These are phyloP conservation scores for Brachypteracias leptosomus DNA, from an alignment of 2,113 vertebrate species.

Conservation along the genomic window DNA sequence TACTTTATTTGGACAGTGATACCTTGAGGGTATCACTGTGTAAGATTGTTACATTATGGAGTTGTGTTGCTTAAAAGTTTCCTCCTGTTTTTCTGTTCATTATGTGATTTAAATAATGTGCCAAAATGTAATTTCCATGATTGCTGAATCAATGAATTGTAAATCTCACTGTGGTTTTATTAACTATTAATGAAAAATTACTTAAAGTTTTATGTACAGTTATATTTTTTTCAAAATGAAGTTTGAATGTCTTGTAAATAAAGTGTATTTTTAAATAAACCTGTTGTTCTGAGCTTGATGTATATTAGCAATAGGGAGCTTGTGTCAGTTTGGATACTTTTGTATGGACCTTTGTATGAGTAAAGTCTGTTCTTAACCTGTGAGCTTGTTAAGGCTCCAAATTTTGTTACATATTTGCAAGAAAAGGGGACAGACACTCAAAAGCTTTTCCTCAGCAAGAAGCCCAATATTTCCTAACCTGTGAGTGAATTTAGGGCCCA, in stretches of 20 bases:
- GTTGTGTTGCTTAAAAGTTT: conserved; percentile 66
- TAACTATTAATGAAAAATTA: neutral
- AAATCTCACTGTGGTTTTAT: conserved; percentile 8
- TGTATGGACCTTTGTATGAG: neutral
- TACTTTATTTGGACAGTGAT: neutral
- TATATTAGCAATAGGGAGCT: neutral
- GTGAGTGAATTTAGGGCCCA: neutral
- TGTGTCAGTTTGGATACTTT: neutral
- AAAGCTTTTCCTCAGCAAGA: neutral
- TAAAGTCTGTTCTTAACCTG: neutral
- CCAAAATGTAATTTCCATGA: conserved; percentile 7
- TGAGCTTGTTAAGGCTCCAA: neutral
- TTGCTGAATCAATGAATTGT: neutral
- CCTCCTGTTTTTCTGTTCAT: neutral
- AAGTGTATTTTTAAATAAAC: conserved; percentile 49
- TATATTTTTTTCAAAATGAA: conserved; percentile 32
- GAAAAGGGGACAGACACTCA: neutral
- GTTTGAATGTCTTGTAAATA: conserved; percentile 64
- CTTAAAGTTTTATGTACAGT: neutral
- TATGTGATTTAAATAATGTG: neutral
- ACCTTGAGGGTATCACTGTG: neutral
- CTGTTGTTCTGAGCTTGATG: neutral
- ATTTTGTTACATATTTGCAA: neutral
- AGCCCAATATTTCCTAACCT: neutral
- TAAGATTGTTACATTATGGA: conserved; percentile 71